Percentiles rank a stretch among this genome's conserved stretches.
phyloP scores from a whole-genome alignment of 1,140 invertebrate genomes.

The Colletes gigas region DNA sequence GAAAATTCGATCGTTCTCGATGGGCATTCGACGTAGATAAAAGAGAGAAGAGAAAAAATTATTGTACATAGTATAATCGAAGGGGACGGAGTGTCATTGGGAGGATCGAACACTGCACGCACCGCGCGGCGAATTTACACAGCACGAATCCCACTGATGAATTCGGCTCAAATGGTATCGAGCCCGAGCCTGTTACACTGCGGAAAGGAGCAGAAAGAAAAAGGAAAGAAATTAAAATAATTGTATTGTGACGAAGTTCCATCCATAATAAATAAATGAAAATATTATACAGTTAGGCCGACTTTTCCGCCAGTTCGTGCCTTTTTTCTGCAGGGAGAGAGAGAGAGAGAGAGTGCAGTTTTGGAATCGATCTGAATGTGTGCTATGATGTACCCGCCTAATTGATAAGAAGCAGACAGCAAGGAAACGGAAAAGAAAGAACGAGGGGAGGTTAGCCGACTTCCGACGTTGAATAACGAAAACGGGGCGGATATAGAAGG shows the following conservation, averaged over 20 bases:
- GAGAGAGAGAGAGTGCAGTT: constrained; percentile 72
- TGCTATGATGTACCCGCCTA: constrained; percentile 66
- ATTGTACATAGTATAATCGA: neutral
- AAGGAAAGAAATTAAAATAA: constrained; percentile 73
- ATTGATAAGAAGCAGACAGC: constrained; percentile 21
- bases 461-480: constrained; percentile 23
- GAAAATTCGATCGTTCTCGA: constrained; percentile 51
- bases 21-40: constrained; percentile 53
- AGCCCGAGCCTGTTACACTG: constrained; percentile 35
- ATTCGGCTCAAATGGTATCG: constrained; percentile 25
- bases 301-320: constrained; percentile 82
- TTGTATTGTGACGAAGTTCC: constrained; percentile 82
- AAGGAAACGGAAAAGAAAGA: constrained; percentile 5
- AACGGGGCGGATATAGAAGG: constrained; percentile 16
- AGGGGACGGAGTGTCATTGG: constrained; percentile 2
- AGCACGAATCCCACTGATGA: constrained; percentile 20
- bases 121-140: constrained; percentile 59
- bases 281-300: constrained; percentile 82
- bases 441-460: constrained; percentile 23
- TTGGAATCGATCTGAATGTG: constrained; percentile 76
- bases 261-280: constrained; percentile 82
- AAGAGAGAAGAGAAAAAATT: neutral
- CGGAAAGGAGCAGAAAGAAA: constrained; percentile 49
- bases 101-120: constrained; percentile 58
- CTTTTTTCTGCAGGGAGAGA: constrained; percentile 79